Base-by-base conservation (phyloP, 2,888 invertebrate species). In the Drosophila longiperda region DNA sequence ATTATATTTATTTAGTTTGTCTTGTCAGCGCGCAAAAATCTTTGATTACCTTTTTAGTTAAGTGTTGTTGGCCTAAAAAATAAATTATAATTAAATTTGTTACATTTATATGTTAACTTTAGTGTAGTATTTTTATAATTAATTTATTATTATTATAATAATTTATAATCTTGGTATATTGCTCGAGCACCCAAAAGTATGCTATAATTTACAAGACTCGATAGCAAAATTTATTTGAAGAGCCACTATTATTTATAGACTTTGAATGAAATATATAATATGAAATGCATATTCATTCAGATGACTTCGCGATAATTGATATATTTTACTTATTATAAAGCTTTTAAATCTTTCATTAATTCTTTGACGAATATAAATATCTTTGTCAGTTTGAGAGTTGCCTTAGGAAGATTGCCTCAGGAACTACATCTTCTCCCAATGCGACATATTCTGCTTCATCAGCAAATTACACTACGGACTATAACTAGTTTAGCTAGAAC, bases 131-230 rank as follows among this genome's bases (percentile, higher is more conserved):
- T 40, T 52, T 29, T 29, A 29, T 29, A 29, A 29, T 29, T 29
- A 29, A 29, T 29, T 6, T 29, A 29, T 29, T 29, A 2, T 29
- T 29, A 6, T 29, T 5, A 29, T 29, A 29, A 29, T 29, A 48
- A 26, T 3, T 12, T n/a, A 4, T 12, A 23, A 23, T 45, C 55
- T 55, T 55, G 12, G 11, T 11, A 36, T 49, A 53, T 70, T 69
- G 42, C 33, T 11, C 8, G 11, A 62, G 26, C 70, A 62, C 70
- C 70, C 7, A 38, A 61, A 70, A 70, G 71, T 70, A 70, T 70
- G 70, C 61, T 52, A 7, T 20, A 33, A 26, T 26, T 17, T 17
- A 17, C 15, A 17, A 49, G 49, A 3, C 0, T 26, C 2, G 49
- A 2, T 2, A 2, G 1, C 20, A 45, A 12, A 20, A 7, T 23